phyloP scores from a whole-genome alignment of 1,140 invertebrate species.

The Hylyphantes graminicola region DNA sequence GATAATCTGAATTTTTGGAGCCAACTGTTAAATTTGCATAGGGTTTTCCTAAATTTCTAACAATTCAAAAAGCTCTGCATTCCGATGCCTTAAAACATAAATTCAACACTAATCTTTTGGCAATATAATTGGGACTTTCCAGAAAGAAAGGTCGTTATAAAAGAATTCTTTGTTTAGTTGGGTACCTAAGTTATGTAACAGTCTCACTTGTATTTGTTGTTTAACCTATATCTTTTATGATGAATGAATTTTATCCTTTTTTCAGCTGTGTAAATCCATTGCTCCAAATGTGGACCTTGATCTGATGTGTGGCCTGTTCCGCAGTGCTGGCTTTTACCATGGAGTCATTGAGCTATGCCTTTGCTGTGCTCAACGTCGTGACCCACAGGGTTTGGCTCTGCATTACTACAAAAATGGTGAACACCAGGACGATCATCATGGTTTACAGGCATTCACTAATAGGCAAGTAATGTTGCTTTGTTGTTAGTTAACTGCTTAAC shows the following conservation, averaged over 20 bases:
- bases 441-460: constrained; percentile 65
- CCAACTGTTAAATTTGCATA: no score
- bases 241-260: neutral
- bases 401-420: constrained; percentile 90
- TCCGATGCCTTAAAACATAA: no score
- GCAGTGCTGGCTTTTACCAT: constrained; percentile 75
- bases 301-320: constrained; percentile 78
- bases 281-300: constrained; percentile 80
- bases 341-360: constrained; percentile 90
- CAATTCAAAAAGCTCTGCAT: no score
- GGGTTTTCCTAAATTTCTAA: no score
- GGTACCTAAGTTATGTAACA: no score
- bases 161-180: no score
- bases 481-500: no score
- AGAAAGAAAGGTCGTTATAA: neutral
- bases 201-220: no score
- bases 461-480: constrained; percentile 62
- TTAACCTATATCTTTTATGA: no score
- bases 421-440: constrained; percentile 77
- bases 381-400: constrained; percentile 87
- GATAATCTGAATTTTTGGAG: no score
- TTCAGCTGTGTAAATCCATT: constrained; percentile 85
- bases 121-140: neutral
- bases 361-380: constrained; percentile 83
- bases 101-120: no score